These are phyloP conservation scores for Actias luna DNA, from an alignment of 2,888 invertebrate species.

Conservation along the genomic window DNA sequence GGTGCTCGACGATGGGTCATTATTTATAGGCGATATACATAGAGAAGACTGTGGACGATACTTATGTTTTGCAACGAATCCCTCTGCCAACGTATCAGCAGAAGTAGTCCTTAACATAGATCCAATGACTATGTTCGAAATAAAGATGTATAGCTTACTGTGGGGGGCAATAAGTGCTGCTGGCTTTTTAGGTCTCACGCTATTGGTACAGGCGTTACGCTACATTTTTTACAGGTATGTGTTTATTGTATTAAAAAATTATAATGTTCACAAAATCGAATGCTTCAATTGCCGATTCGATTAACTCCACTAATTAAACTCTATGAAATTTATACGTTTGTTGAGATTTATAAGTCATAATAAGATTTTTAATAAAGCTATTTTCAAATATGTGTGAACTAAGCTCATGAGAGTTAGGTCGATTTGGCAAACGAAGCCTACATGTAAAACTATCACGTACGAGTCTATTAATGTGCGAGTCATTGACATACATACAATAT, in stretches of 20 bases:
- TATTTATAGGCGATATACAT: constrained; percentile 86
- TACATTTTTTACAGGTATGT: constrained; percentile 87
- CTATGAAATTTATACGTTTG: too few relatives aligned
- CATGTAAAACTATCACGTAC: not conserved
- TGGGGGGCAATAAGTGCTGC: constrained; percentile 91
- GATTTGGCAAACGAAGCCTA: too few relatives aligned
- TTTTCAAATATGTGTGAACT: too few relatives aligned
- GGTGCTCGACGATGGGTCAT: constrained; percentile 89
- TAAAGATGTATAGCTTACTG: constrained; percentile 91
- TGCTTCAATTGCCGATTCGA: too few relatives aligned
- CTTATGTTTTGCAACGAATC: constrained; percentile 92
- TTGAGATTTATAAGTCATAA: too few relatives aligned
- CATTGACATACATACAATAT: constrained; percentile 13
- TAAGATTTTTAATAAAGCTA: too few relatives aligned
- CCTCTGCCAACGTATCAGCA: constrained; percentile 89
- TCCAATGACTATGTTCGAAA: constrained; percentile 90
- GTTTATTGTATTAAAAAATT: constrained; percentile 41
- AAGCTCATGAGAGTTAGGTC: too few relatives aligned
- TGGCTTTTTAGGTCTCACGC: constrained; percentile 89
- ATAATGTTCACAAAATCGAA: not conserved
- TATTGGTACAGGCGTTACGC: constrained; percentile 89
- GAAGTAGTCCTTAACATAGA: constrained; percentile 91
- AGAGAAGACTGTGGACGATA: constrained; percentile 93
- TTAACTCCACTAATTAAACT: too few relatives aligned
- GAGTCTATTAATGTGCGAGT: not conserved